phyloP scores from a whole-genome alignment of 2,888 invertebrate genomes.

The Drosophila meridiana region DNA sequence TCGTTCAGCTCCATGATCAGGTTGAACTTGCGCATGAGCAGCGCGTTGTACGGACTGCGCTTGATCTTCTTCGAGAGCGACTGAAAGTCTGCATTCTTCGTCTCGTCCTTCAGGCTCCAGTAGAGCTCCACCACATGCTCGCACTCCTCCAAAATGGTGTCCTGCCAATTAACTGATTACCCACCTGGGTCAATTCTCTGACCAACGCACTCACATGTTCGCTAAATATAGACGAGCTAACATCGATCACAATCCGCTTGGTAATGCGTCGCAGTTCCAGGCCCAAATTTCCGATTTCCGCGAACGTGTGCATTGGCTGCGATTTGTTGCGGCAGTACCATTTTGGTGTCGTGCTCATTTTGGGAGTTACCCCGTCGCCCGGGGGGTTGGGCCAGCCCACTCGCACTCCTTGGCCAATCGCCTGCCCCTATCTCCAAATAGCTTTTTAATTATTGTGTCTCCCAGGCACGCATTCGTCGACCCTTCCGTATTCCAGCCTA shows the following conservation, averaged over 20 bases:
- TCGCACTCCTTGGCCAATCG: conserved; percentile 54
- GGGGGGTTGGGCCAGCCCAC: conserved; percentile 23
- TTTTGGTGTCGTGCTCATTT: conserved; percentile 83
- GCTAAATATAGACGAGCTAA: conserved; percentile 83
- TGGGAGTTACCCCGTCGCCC: conserved; percentile 42
- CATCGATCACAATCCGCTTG: conserved; percentile 83
- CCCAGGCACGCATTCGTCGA: conserved; percentile 71
- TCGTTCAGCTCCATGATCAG: conserved; percentile 81
- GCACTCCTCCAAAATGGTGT: conserved; percentile 82
- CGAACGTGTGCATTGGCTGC: conserved; percentile 82
- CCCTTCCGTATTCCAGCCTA: conserved; percentile 43
- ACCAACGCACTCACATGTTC: conserved; percentile 79
- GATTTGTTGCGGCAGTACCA: conserved; percentile 84
- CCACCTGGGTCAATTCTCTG: not conserved
- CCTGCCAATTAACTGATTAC: conserved; percentile 46
- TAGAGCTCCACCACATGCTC: conserved; percentile 80
- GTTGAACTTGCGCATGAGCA: conserved; percentile 80
- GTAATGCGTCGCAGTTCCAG: conserved; percentile 82
- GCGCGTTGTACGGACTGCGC: conserved; percentile 83
- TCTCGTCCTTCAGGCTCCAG: conserved; percentile 82
- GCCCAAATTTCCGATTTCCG: conserved; percentile 81
- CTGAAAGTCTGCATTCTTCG: conserved; percentile 77
- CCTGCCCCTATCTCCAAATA: conserved; percentile 61
- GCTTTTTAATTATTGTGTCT: conserved; percentile 80
- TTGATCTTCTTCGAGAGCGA: conserved; percentile 83